Conservation (phyloP, 2,797 vertebrate species). For the Acridotheres tristis region DNA sequence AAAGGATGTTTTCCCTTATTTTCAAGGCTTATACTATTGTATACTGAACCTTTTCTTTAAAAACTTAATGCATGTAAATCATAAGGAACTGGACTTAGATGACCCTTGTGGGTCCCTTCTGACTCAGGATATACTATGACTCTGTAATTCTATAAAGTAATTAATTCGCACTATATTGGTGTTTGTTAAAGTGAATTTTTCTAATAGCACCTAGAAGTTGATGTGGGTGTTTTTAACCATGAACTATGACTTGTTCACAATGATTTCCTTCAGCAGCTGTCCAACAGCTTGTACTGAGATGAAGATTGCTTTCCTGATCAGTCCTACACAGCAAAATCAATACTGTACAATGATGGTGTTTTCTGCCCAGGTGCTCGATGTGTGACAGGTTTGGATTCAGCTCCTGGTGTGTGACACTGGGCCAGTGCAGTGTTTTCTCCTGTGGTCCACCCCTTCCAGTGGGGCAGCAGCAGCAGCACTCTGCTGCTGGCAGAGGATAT, state of each 20-base stretch:
- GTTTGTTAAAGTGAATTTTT: background rate
- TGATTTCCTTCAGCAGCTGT: background rate
- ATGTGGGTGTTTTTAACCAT: background rate
- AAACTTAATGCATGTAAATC: background rate
- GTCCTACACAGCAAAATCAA: too few species aligned
- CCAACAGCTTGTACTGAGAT: background rate
- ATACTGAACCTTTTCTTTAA: background rate
- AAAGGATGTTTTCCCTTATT: background rate
- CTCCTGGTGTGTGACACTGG: background rate
- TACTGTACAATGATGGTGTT: background rate
- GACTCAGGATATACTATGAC: background rate
- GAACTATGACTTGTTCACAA: background rate
- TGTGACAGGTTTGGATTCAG: background rate
- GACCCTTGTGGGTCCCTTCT: background rate
- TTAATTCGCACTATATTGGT: background rate
- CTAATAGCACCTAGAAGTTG: background rate
- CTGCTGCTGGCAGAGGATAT: background rate
- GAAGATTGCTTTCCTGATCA: too few species aligned
- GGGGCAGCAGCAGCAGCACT: background rate
- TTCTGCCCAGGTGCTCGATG: rapidly evolving
- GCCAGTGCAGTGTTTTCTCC: background rate
- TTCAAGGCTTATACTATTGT: background rate
- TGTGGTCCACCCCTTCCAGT: too few species aligned
- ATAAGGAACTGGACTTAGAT: background rate
- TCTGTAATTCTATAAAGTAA: too few species aligned